Conservation (phyloP, 2,797 vertebrate species). For the Enteromius paludinosus region DNA sequence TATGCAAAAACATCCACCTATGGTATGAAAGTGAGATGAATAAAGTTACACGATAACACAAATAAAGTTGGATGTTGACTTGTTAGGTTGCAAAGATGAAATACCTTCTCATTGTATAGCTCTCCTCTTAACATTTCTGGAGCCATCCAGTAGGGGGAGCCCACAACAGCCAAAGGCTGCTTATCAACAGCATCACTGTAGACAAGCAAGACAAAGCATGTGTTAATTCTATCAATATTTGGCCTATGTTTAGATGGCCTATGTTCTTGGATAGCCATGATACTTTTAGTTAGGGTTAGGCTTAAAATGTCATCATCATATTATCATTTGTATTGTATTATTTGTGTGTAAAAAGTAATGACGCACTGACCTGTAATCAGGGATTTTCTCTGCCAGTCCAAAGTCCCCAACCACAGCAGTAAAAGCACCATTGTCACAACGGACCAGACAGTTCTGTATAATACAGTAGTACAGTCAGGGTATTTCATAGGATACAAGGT, state of each 20-base stretch:
- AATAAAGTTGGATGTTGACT: neutral
- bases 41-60: neutral
- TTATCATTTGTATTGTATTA: neutral
- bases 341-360: conserved; percentile 17
- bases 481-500: neutral
- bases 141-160: conserved; percentile 90
- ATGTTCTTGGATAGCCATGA: no score
- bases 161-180: conserved; percentile 83
- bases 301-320: neutral
- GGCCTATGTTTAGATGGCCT: no score
- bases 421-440: conserved; percentile 78
- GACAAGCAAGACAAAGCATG: conserved; percentile 6
- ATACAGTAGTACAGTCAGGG: neutral
- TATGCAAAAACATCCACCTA: conserved; percentile 86
- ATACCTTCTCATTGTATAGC: conserved; percentile 86
- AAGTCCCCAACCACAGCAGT: conserved; percentile 88
- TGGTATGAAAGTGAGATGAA: neutral
- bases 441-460: conserved; percentile 85
- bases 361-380: conserved; percentile 79
- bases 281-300: neutral
- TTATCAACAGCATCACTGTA: conserved; percentile 79
- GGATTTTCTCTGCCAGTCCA: conserved; percentile 88
- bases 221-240: neutral
- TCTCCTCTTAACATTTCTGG: conserved; percentile 86
- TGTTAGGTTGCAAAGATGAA: neutral